These are phyloP conservation scores for Venturia canescens DNA, from an alignment of 1,140 invertebrate genomes.

Conservation along the genomic window DNA sequence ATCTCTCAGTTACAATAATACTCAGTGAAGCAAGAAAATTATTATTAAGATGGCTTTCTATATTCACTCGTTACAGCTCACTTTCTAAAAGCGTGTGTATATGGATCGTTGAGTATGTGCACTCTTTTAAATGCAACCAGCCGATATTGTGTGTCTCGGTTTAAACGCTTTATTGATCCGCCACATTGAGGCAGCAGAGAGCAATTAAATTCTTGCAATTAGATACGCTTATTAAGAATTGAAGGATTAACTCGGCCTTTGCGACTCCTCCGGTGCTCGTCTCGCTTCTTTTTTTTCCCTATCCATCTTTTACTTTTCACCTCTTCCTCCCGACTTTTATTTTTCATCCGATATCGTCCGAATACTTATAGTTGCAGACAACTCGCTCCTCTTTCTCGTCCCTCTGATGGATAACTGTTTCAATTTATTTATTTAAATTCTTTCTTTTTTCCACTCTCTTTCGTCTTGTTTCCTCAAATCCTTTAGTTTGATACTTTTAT, in stretches of 20 bases:
- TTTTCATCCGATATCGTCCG: not conserved
- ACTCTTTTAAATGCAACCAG: not conserved
- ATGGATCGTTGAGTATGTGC: constrained; percentile 2
- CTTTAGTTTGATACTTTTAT: constrained; percentile 39
- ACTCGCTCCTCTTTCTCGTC: not conserved
- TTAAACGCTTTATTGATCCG: not conserved
- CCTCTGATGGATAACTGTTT: not conserved
- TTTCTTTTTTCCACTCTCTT: not conserved
- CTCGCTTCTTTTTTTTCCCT: not conserved
- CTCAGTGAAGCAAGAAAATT: constrained; percentile 1
- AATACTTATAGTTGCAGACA: too few relatives aligned
- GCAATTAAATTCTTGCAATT: constrained; percentile 6
- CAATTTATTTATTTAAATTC: not conserved
- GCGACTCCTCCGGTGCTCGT: not conserved
- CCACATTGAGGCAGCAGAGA: not conserved
- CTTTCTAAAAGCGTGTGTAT: constrained; percentile 24
- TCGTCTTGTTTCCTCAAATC: constrained; percentile 27
- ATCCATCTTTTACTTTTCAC: not conserved
- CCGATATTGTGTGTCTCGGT: not conserved
- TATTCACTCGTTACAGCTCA: not conserved
- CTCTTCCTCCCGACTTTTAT: not conserved
- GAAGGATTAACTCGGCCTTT: not conserved
- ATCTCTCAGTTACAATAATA: constrained; percentile 19
- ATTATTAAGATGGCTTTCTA: constrained; percentile 36
- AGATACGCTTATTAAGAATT: constrained; percentile 5